phyloP scores from a whole-genome alignment of 1,140 invertebrate genomes.

The Polypedilum pembai region DNA sequence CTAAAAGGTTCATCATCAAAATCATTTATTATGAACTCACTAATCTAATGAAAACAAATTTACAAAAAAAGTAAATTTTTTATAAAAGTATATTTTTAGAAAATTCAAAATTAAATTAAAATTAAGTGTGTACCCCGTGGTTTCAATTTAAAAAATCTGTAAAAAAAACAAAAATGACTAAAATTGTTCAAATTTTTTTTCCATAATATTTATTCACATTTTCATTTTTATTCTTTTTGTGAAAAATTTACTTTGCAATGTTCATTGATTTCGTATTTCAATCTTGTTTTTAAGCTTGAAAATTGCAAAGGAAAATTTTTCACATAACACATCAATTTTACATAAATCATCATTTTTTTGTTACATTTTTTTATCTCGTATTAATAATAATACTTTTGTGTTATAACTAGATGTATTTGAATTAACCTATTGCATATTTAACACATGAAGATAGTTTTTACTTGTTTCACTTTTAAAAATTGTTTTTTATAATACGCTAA shows the following conservation, averaged over 20 bases:
- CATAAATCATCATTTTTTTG: background rate
- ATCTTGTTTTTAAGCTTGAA: background rate
- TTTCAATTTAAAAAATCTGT: no score
- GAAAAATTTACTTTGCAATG: background rate
- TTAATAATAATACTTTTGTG: constrained; percentile 24
- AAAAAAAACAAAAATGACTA: no score
- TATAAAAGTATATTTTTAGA: no score
- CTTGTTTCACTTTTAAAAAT: no score
- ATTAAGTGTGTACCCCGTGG: no score
- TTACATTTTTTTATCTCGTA: constrained; percentile 3
- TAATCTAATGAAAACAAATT: no score
- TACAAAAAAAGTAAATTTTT: no score
- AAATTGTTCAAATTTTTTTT: background rate
- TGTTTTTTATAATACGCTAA: no score
- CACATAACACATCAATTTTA: constrained; percentile 14
- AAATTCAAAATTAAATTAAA: no score
- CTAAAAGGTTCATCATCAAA: no score
- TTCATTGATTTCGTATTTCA: background rate
- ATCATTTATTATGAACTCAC: no score
- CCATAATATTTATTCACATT: constrained; percentile 23
- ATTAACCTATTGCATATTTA: constrained; percentile 19
- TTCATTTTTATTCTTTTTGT: constrained; percentile 9
- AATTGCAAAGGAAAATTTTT: background rate
- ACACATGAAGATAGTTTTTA: constrained; percentile 19
- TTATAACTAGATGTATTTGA: constrained; percentile 14